Evolutionary conservation across 2,888 invertebrate genomes (phyloP).

Genomic region (Cheilosia variabilis): DNA sequence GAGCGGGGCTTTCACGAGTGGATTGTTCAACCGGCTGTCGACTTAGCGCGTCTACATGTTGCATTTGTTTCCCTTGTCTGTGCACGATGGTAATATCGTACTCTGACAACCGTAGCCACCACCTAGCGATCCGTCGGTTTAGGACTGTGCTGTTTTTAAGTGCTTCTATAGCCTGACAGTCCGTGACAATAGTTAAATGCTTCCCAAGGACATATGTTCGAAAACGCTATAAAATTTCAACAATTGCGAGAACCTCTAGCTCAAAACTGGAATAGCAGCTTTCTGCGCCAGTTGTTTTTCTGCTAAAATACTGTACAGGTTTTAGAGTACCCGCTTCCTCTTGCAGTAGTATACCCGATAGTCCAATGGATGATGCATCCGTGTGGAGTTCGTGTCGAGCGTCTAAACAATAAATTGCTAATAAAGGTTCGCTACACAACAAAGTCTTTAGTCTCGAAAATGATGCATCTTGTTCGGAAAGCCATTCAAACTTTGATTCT

Average conservation of each 20-base stretch:
- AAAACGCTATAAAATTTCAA: slow-evolving; percentile 30
- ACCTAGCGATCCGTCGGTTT: slow-evolving; percentile 38
- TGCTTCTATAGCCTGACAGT: slow-evolving; percentile 19
- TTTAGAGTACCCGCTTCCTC: slow-evolving; percentile 10
- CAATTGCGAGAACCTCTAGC: not conserved
- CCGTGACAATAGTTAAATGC: not conserved
- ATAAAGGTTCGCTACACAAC: slow-evolving; percentile 24
- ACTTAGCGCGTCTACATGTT: slow-evolving; percentile 37
- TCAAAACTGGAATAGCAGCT: slow-evolving; percentile 78
- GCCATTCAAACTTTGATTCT: slow-evolving; percentile 6
- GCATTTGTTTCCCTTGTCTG: slow-evolving; percentile 26
- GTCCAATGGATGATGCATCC: slow-evolving; percentile 7
- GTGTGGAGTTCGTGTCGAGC: slow-evolving; percentile 10
- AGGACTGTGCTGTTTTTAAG: slow-evolving; percentile 27
- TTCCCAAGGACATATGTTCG: slow-evolving; percentile 37
- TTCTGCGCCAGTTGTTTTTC: slow-evolving; percentile 56
- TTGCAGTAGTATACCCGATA: slow-evolving; percentile 21
- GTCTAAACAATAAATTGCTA: slow-evolving; percentile 5
- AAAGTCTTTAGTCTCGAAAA: slow-evolving; percentile 3
- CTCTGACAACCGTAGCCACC: slow-evolving; percentile 41
- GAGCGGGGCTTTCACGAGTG: not conserved
- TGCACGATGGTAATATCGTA: slow-evolving; percentile 19
- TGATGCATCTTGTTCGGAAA: slow-evolving; percentile 1
- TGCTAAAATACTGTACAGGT: slow-evolving; percentile 27
- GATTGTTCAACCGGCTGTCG: slow-evolving; percentile 1